These are phyloP conservation scores for Habropoda laboriosa DNA, from an alignment of 1,140 invertebrate species.

Conservation along the genomic window DNA sequence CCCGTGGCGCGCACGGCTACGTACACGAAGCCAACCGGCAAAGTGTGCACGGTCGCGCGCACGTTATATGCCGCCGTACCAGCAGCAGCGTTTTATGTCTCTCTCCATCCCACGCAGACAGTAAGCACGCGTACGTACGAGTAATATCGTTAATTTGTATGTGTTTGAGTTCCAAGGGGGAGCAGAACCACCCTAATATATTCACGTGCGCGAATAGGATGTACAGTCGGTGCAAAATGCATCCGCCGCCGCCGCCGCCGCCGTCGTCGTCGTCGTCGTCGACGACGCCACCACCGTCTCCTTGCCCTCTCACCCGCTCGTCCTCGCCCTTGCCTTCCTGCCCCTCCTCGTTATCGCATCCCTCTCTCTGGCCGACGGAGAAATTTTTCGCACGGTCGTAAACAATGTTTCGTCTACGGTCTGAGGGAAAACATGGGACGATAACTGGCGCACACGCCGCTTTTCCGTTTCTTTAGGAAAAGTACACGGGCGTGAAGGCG, in stretches of 20 bases:
- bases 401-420: not conserved
- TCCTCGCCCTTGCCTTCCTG: not conserved
- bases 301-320: not conserved
- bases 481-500: not conserved
- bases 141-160: conserved; percentile 81
- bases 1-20: conserved; percentile 57
- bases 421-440: not conserved
- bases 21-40: conserved; percentile 11
- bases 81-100: conserved; percentile 63
- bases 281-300: not conserved
- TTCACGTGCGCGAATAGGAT: conserved; percentile 76
- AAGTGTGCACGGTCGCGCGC: not conserved
- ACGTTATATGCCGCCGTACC: conserved; percentile 52
- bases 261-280: not conserved
- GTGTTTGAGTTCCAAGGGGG: conserved; percentile 79
- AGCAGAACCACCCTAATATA: conserved; percentile 79
- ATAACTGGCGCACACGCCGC: not conserved
- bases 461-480: not conserved
- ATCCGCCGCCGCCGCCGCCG: conserved; percentile 52
- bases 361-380: too few species aligned
- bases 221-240: conserved; percentile 77
- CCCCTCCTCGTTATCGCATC: not conserved
- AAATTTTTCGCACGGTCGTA: conserved; percentile 10
- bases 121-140: conserved; percentile 69
- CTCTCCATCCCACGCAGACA: conserved; percentile 69